Evolutionary conservation across 2,797 vertebrate genomes (phyloP).

Genomic region (Anguilla megastoma): DNA sequence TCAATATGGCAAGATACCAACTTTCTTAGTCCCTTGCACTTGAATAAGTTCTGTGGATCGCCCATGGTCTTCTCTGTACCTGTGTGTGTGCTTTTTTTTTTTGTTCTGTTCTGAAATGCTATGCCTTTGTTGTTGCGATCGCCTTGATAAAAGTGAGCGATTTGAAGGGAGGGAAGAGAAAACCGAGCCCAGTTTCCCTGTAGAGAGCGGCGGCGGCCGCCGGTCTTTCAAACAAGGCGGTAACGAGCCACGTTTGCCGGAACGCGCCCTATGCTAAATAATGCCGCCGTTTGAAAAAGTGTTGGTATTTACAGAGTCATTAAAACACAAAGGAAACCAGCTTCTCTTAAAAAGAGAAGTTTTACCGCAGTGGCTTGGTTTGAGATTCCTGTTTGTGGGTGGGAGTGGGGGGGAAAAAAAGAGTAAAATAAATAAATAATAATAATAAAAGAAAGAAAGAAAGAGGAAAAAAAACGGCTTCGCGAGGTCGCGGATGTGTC

Average conservation of each 20-base stretch:
- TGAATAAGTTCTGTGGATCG: constrained; percentile 25
- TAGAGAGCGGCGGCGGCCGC: constrained; percentile 12
- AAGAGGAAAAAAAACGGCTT: constrained; percentile 22
- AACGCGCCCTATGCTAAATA: constrained; percentile 18
- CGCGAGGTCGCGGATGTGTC: constrained; percentile 40
- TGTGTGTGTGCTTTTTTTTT: not conserved
- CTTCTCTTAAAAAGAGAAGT: constrained; percentile 1
- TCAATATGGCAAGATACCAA: not conserved
- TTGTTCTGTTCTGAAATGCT: not conserved
- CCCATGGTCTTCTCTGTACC: constrained; percentile 19
- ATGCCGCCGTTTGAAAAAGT: constrained; percentile 42
- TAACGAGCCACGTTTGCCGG: constrained; percentile 51
- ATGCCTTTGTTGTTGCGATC: constrained; percentile 31
- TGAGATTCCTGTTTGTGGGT: constrained; percentile 30
- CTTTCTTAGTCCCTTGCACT: constrained; percentile 15
- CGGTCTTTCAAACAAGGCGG: constrained; percentile 47
- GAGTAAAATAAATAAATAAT: not conserved
- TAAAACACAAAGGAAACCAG: constrained; percentile 49
- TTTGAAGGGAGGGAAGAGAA: not conserved
- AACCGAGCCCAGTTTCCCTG: not conserved
- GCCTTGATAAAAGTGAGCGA: not conserved
- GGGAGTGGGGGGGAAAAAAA: not conserved
- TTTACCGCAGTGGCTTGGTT: constrained; percentile 36
- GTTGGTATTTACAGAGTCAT: constrained; percentile 55
- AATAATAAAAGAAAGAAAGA: too few relatives aligned